phyloP scores from a whole-genome alignment of 2,888 invertebrate species.

The Strigamia transsilvanica region DNA sequence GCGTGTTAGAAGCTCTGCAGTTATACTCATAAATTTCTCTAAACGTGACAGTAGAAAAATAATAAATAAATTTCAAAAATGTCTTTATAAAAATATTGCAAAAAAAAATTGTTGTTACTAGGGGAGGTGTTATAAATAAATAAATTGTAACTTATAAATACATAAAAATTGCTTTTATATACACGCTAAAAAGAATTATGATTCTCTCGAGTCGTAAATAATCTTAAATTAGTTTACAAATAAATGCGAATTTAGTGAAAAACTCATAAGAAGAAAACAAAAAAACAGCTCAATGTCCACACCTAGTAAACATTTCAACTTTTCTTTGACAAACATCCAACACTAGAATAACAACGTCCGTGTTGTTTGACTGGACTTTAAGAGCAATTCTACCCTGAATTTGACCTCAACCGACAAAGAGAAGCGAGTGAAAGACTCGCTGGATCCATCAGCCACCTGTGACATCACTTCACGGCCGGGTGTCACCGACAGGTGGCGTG shows the following conservation, averaged over 20 bases:
- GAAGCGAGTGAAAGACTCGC: slow-evolving; percentile 16
- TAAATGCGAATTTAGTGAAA: too few species aligned
- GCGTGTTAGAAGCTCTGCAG: too few species aligned
- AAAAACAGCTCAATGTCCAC: slow-evolving; percentile 15
- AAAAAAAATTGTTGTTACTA: background rate
- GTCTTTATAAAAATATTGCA: background rate
- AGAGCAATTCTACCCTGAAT: slow-evolving; percentile 35
- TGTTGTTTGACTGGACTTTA: slow-evolving; percentile 43
- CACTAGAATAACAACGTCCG: slow-evolving; percentile 32
- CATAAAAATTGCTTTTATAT: background rate
- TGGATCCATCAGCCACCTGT: slow-evolving; percentile 45
- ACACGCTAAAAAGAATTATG: background rate
- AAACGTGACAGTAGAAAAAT: background rate
- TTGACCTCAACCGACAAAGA: slow-evolving; percentile 47
- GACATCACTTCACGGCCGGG: slow-evolving; percentile 49
- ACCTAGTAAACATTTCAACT: slow-evolving; percentile 45
- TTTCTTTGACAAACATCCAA: slow-evolving; percentile 26
- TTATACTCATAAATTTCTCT: background rate
- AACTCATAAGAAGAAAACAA: background rate
- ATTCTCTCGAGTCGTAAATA: background rate
- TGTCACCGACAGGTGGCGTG: slow-evolving; percentile 47
- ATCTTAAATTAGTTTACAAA: background rate
- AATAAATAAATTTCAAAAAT: background rate
- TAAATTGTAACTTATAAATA: background rate
- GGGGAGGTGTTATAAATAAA: background rate